Conservation (phyloP, 92 coral and sea anemone genomes). For the Plumapathes pennacea region DNA sequence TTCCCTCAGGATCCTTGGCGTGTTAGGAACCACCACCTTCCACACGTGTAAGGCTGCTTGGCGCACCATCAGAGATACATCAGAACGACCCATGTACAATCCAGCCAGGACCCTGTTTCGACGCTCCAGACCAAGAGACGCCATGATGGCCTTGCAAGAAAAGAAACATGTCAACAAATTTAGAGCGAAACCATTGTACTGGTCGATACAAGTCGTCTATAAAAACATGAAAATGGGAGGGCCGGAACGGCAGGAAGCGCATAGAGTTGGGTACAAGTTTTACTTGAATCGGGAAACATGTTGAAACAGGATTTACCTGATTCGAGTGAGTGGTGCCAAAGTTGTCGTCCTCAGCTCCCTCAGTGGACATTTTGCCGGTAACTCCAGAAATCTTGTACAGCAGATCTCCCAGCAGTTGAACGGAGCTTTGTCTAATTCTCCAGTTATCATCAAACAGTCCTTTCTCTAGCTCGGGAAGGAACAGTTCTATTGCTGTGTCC, state of each 20-base stretch:
- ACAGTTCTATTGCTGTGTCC: constrained; percentile 87
- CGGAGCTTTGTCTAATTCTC: constrained; percentile 93
- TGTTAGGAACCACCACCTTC: constrained; percentile 98
- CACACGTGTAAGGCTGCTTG: constrained; percentile 98
- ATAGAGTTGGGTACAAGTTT: neutral
- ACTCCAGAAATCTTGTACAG: constrained; percentile 93
- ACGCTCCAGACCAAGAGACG: constrained; percentile 77
- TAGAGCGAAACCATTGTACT: too few relatives aligned
- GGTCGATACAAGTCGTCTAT: too few relatives aligned
- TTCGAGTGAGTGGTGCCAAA: constrained; percentile 92
- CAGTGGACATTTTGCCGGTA: constrained; percentile 98
- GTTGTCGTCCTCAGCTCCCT: constrained; percentile 96
- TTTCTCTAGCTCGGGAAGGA: constrained; percentile 88
- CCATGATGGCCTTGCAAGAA: constrained; percentile 75
- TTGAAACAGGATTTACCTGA: constrained; percentile 62
- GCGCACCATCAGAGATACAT: constrained; percentile 95
- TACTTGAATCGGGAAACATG: neutral
- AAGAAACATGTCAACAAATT: too few relatives aligned
- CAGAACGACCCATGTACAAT: constrained; percentile 99
- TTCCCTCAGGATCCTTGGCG: constrained; percentile 93
- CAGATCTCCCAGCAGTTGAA: constrained; percentile 88
- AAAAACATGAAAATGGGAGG: too few relatives aligned
- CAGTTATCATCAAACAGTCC: constrained; percentile 98
- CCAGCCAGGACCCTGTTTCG: constrained; percentile 98
- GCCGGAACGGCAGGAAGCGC: too few relatives aligned